Evolutionary conservation across 1,140 invertebrate species (phyloP).

Genomic region (Tetramorium alpestre): DNA sequence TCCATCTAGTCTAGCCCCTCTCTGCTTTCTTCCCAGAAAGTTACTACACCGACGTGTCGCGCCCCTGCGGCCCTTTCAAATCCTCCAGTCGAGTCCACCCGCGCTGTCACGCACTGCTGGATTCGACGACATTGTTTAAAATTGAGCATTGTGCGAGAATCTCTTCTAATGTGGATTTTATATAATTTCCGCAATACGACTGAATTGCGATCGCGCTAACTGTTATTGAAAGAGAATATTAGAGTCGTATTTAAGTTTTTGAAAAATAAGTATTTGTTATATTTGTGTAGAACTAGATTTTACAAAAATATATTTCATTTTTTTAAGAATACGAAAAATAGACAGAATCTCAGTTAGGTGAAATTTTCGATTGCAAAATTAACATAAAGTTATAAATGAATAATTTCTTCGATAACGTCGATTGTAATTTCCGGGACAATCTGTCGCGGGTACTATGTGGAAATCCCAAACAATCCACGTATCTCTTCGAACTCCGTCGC

Average conservation of each 20-base stretch:
- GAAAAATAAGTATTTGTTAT: neutral
- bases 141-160: slow-evolving; percentile 33
- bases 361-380: neutral
- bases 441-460: neutral
- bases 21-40: slow-evolving; percentile 50
- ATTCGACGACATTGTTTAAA: slow-evolving; percentile 43
- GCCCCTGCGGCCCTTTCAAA: slow-evolving; percentile 58
- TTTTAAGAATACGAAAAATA: neutral
- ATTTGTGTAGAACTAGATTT: neutral
- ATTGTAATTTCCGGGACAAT: slow-evolving; percentile 11
- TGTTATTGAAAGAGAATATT: neutral
- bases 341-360: neutral
- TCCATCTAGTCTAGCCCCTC: slow-evolving; percentile 51
- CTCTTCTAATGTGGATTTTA: neutral
- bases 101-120: neutral
- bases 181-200: neutral
- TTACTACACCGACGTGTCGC: slow-evolving; percentile 68
- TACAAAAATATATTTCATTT: neutral
- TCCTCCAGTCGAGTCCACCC: slow-evolving; percentile 16
- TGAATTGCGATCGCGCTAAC: neutral
- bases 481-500: slow-evolving; percentile 8
- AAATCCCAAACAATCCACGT: slow-evolving; percentile 64
- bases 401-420: neutral
- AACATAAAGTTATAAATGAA: neutral
- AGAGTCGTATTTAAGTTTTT: neutral